Percentiles rank a stretch among this genome's conserved stretches.
Conservation (phyloP, 2,888 invertebrate species). For the Acronicta leporina region DNA sequence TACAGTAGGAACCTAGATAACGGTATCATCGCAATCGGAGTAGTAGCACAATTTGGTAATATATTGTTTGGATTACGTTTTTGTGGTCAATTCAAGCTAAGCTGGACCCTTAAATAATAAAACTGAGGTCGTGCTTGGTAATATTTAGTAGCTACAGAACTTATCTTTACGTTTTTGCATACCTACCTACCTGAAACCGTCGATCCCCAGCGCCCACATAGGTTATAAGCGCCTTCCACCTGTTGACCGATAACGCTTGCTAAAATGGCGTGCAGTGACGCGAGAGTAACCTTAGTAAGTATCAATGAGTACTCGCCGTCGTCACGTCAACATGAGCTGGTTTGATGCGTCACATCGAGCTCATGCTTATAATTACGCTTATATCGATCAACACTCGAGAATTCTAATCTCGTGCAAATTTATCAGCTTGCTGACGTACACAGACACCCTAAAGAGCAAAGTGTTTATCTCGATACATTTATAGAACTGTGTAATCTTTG, state of each 20-base stretch:
- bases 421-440: slow-evolving; percentile 76
- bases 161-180: slow-evolving; percentile 3
- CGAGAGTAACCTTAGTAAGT: slow-evolving; percentile 63
- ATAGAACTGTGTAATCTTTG: slow-evolving; percentile 77
- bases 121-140: background rate
- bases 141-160: background rate
- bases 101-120: too few relatives aligned
- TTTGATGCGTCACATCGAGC: slow-evolving; percentile 67
- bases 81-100: too few relatives aligned
- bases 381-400: slow-evolving; percentile 71
- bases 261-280: slow-evolving; percentile 72
- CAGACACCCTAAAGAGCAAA: slow-evolving; percentile 67
- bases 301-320: slow-evolving; percentile 9
- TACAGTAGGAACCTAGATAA: too few relatives aligned
- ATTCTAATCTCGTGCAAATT: slow-evolving; percentile 76
- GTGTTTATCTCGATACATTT: slow-evolving; percentile 76
- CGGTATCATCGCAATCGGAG: too few relatives aligned
- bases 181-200: slow-evolving; percentile 12
- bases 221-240: slow-evolving; percentile 43
- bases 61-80: too few relatives aligned
- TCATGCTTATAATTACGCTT: slow-evolving; percentile 80
- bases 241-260: slow-evolving; percentile 71
- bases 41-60: too few relatives aligned
- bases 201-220: slow-evolving; percentile 32
- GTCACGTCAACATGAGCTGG: slow-evolving; percentile 61